phyloP scores from a whole-genome alignment of 2,797 vertebrate species.

The Anableps anableps region DNA sequence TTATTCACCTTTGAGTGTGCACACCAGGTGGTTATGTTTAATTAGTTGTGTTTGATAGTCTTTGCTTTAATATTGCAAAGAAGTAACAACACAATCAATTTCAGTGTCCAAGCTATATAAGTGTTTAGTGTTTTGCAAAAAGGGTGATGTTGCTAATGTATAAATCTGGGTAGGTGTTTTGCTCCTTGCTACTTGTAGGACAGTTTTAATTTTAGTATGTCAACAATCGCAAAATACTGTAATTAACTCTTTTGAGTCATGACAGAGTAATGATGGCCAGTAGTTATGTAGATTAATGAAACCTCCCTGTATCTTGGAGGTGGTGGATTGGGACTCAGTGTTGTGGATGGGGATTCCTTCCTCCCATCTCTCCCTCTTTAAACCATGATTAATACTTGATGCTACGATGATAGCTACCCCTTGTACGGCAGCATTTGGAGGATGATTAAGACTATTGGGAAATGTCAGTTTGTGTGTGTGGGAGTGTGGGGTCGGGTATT shows the following conservation, averaged over 20 bases:
- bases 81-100: too few relatives aligned
- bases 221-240: neutral
- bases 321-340: neutral
- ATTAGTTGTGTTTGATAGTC: too few relatives aligned
- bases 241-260: neutral
- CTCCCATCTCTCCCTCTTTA: constrained; percentile 41
- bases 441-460: constrained; percentile 46
- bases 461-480: constrained; percentile 27
- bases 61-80: too few relatives aligned
- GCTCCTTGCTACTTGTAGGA: neutral
- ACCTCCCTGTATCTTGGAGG: neutral
- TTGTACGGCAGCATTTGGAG: constrained; percentile 39
- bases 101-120: too few relatives aligned
- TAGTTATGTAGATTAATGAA: neutral
- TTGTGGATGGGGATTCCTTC: constrained; percentile 30
- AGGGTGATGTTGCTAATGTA: too few relatives aligned
- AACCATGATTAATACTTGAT: constrained; percentile 78
- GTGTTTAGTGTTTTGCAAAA: too few relatives aligned
- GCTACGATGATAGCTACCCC: constrained; percentile 55
- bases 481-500: constrained; percentile 22
- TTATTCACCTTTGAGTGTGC: too few relatives aligned
- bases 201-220: neutral
- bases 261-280: neutral
- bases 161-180: too few relatives aligned
- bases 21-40: too few relatives aligned